phyloP scores from a whole-genome alignment of 2,797 vertebrate genomes.

The Arctocebus calabarensis region DNA sequence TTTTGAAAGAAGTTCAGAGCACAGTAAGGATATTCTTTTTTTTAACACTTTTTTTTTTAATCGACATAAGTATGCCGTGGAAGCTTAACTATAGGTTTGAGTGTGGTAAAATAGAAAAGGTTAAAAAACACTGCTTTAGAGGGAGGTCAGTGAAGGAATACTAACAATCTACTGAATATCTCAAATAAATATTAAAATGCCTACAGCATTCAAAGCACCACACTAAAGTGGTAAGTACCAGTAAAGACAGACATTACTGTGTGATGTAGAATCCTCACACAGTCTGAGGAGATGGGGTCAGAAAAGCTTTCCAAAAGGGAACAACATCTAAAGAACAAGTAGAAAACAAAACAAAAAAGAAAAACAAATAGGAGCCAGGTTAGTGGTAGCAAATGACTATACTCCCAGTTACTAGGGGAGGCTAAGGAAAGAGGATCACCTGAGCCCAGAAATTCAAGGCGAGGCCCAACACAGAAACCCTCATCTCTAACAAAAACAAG shows the following conservation, averaged over 20 bases:
- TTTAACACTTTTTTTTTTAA: too few species aligned
- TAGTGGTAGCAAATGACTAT: too few species aligned
- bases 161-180: background rate
- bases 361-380: background rate
- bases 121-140: too few species aligned
- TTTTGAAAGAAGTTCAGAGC: too few species aligned
- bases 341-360: background rate
- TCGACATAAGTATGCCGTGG: too few species aligned
- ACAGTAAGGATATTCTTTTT: too few species aligned
- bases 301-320: background rate
- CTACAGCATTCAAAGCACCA: conserved; percentile 44
- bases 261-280: background rate
- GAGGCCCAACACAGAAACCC: background rate
- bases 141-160: conserved; percentile 26
- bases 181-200: conserved; percentile 56
- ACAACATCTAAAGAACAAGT: background rate
- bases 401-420: background rate
- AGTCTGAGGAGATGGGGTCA: background rate
- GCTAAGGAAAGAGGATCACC: background rate
- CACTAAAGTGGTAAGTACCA: background rate
- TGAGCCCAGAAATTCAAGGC: background rate
- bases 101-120: too few species aligned
- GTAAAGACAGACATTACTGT: background rate
- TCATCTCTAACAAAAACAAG: background rate
- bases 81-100: too few species aligned